These are phyloP conservation scores for Callionymus lyra DNA, from an alignment of 2,113 vertebrate genomes.

Conservation along the genomic window DNA sequence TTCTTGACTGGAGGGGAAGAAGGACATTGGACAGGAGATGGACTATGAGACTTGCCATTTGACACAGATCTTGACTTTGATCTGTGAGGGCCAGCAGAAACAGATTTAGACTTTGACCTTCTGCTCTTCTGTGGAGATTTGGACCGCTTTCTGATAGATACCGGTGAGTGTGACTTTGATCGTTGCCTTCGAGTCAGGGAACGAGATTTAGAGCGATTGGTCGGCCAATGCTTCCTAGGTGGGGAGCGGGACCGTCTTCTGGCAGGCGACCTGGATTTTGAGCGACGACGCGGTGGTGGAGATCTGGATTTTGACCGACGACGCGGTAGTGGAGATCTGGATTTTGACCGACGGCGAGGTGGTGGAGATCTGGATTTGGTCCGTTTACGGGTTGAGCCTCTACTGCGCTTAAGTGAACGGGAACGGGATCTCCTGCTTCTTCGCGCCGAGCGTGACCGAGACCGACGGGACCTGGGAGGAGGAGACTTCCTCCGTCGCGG, in stretches of 20 bases:
- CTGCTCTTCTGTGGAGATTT: constrained; percentile 50
- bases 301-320: constrained; percentile 53
- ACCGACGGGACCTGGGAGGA: constrained; percentile 50
- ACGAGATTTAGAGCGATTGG: constrained; percentile 49
- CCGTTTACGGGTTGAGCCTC: too few species aligned
- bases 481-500: constrained; percentile 57
- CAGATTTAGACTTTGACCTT: constrained; percentile 61
- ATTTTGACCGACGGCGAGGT: constrained; percentile 53
- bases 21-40: constrained; percentile 45
- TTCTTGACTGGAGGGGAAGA: constrained; percentile 47
- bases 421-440: constrained; percentile 60
- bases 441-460: constrained; percentile 54
- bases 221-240: constrained; percentile 44
- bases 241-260: constrained; percentile 51
- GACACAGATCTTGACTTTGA: constrained; percentile 52
- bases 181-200: constrained; percentile 38
- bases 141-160: constrained; percentile 41
- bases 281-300: constrained; percentile 12
- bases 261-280: constrained; percentile 51
- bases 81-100: constrained; percentile 20
- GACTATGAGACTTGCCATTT: constrained; percentile 50
- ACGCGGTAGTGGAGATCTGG: constrained; percentile 41
- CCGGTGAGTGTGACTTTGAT: constrained; percentile 47
- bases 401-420: constrained; percentile 55
- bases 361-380: constrained; percentile 59